Evolutionary conservation across 2,113 vertebrate species (phyloP).

Genomic region (Malurus melanocephalus): DNA sequence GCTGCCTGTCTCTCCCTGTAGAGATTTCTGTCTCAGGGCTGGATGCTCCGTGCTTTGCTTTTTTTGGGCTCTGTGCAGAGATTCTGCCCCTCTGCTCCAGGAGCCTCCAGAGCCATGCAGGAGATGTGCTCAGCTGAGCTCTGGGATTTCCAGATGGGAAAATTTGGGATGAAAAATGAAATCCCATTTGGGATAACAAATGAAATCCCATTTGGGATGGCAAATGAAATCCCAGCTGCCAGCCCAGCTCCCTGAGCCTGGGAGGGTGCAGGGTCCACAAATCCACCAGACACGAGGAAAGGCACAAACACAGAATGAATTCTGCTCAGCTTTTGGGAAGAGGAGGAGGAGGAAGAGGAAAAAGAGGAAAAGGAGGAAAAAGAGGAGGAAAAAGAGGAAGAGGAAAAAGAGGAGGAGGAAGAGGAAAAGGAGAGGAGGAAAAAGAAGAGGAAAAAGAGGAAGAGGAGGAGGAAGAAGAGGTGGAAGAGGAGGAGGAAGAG

Average conservation of each 20-base stretch:
- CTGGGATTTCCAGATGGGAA: background rate
- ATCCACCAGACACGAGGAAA: background rate
- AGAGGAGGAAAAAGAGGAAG: no score
- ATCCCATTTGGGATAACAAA: accelerated
- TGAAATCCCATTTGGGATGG: background rate
- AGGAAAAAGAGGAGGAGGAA: no score
- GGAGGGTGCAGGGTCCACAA: background rate
- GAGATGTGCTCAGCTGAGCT: background rate
- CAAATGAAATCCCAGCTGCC: background rate
- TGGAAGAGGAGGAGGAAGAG: no score
- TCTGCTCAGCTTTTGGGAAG: background rate
- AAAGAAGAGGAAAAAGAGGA: no score
- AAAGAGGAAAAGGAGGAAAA: no score
- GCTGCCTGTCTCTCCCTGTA: background rate
- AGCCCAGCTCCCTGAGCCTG: background rate
- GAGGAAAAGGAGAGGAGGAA: no score
- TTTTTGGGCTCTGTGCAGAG: background rate
- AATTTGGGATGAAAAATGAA: background rate
- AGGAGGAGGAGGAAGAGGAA: background rate
- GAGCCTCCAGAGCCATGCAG: background rate
- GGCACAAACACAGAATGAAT: background rate
- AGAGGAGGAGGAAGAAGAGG: no score
- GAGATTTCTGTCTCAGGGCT: background rate
- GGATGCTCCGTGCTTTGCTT: background rate
- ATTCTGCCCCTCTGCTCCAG: background rate